These are phyloP conservation scores for Eriosoma lanigerum DNA, from an alignment of 1,140 invertebrate species.

Conservation along the genomic window DNA sequence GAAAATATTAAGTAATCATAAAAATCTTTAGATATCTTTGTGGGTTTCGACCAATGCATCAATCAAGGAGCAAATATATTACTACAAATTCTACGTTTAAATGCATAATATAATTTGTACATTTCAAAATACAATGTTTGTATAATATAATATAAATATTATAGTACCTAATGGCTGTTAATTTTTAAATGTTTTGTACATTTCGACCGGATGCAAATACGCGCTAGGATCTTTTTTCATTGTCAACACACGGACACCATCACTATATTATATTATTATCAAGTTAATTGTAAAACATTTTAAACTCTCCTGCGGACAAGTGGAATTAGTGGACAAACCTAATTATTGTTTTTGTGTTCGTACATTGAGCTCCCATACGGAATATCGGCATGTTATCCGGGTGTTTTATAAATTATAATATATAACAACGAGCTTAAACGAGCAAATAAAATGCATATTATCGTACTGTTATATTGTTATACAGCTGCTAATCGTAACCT, in stretches of 20 bases:
- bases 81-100: too few species aligned
- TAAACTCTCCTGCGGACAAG: not conserved
- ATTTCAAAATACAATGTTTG: too few species aligned
- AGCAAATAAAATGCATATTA: not conserved
- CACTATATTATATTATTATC: not conserved
- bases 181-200: not conserved
- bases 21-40: too few species aligned
- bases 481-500: too few species aligned
- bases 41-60: too few species aligned
- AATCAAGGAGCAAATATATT: too few species aligned
- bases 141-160: too few species aligned
- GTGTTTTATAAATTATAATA: too few species aligned
- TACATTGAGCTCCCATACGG: not conserved
- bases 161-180: too few species aligned
- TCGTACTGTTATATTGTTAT: too few species aligned
- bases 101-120: too few species aligned
- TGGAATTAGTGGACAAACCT: slow-evolving; percentile 4
- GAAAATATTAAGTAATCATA: too few species aligned
- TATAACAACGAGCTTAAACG: not conserved
- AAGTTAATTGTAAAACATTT: slow-evolving; percentile 11
- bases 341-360: not conserved
- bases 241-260: not conserved
- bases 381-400: not conserved
- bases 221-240: slow-evolving; percentile 1
- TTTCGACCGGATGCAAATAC: not conserved